Conservation (phyloP, 2,797 vertebrate genomes). For the Morus bassanus region DNA sequence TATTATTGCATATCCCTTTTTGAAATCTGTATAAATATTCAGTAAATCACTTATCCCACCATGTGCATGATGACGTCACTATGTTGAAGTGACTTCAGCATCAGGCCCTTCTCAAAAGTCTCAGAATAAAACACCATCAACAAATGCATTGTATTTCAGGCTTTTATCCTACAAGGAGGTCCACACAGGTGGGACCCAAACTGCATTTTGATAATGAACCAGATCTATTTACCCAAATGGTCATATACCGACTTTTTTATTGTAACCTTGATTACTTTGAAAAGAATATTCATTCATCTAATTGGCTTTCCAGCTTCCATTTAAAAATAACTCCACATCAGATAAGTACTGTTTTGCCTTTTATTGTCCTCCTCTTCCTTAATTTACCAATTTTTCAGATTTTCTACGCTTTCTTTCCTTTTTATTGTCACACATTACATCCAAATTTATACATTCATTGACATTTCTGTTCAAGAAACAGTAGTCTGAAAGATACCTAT, state of each 20-base stretch:
- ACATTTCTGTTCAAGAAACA: background rate
- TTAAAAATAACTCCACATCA: background rate
- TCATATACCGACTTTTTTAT: background rate
- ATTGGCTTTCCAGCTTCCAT: background rate
- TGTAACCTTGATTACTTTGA: background rate
- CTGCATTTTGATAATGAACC: background rate
- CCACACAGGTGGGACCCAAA: background rate
- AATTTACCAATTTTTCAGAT: background rate
- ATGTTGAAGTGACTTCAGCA: background rate
- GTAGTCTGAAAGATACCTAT: background rate
- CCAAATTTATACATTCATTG: background rate
- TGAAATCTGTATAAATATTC: slow-evolving; percentile 6
- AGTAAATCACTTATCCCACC: background rate
- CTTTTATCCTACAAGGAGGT: background rate
- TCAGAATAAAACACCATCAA: background rate
- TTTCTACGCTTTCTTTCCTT: background rate
- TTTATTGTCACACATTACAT: background rate
- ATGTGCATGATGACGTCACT: background rate
- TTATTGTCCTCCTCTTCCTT: background rate
- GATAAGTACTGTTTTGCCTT: background rate
- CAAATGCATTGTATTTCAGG: background rate
- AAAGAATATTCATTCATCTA: background rate
- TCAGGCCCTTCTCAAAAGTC: background rate
- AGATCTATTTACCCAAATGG: background rate
- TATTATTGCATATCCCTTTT: background rate